These are phyloP conservation scores for Euthynnus affinis DNA, from an alignment of 2,797 vertebrate genomes.

Conservation along the genomic window DNA sequence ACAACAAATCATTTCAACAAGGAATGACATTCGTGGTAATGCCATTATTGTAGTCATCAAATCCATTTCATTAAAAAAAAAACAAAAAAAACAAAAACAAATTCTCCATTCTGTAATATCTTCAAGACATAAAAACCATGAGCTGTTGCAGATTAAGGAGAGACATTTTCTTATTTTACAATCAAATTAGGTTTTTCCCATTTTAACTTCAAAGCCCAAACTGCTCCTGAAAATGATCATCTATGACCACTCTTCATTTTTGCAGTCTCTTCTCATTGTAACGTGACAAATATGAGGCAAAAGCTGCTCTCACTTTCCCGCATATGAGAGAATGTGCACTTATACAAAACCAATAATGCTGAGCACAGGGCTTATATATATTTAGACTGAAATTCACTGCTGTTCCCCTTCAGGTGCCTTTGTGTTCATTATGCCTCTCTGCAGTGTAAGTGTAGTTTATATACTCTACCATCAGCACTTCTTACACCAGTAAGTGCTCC, in stretches of 20 bases:
- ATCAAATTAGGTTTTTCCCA: background rate
- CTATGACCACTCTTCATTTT: background rate
- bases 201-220: constrained; percentile 20
- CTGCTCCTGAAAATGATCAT: constrained; percentile 11
- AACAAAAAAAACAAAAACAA: background rate
- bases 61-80: constrained; percentile 4
- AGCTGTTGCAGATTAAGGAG: constrained; percentile 14
- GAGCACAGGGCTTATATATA: constrained; percentile 56
- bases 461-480: constrained; percentile 60
- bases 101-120: background rate
- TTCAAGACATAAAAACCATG: background rate
- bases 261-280: constrained; percentile 11
- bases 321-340: constrained; percentile 12
- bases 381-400: constrained; percentile 50
- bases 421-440: constrained; percentile 53
- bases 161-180: constrained; percentile 15
- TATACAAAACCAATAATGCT: constrained; percentile 61
- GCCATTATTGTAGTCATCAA: constrained; percentile 3
- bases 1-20: background rate
- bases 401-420: constrained; percentile 58
- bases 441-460: constrained; percentile 44
- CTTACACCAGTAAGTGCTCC: constrained; percentile 40
- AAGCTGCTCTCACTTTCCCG: constrained; percentile 17
- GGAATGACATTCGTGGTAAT: background rate
- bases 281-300: constrained; percentile 16